Percentiles rank a stretch among this genome's conserved stretches.
Conservation (phyloP, 2,797 vertebrate species). For the Neosalanx taihuensis region DNA sequence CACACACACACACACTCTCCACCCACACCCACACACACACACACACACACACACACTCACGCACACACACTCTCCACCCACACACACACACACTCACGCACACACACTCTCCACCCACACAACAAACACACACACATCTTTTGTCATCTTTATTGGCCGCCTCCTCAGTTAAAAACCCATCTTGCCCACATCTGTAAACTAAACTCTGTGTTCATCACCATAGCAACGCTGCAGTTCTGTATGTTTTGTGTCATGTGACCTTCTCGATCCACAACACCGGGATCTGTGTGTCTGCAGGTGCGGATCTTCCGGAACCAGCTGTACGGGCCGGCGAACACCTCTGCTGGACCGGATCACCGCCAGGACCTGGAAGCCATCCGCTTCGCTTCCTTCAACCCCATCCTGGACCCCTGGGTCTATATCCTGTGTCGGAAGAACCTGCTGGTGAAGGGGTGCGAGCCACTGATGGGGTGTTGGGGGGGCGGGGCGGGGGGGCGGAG, state of each 20-base stretch:
- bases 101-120: no score
- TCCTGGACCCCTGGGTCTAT: conserved; percentile 81
- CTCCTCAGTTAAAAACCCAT: no score
- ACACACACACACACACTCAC: no score
- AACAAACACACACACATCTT: no score
- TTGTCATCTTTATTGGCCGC: background rate
- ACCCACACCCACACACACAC: no score
- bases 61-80: no score
- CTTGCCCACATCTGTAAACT: no score
- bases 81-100: no score
- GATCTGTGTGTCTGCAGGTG: conserved; percentile 61
- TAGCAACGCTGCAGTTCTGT: background rate
- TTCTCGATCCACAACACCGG: no score
- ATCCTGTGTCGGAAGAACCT: conserved; percentile 79
- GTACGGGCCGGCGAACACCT: conserved; percentile 68
- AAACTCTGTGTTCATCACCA: no score
- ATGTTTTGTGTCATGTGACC: background rate
- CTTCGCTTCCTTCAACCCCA: conserved; percentile 82
- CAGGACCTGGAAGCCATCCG: conserved; percentile 77
- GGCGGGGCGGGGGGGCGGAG: conserved; percentile 27
- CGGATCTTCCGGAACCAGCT: conserved; percentile 79
- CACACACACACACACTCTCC: no score
- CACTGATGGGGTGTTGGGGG: conserved; percentile 53
- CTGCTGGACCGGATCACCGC: conserved; percentile 66
- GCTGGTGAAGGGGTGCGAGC: conserved; percentile 70